Conservation (phyloP, 2,888 invertebrate genomes). For the Paralinhomoeus sp. region DNA sequence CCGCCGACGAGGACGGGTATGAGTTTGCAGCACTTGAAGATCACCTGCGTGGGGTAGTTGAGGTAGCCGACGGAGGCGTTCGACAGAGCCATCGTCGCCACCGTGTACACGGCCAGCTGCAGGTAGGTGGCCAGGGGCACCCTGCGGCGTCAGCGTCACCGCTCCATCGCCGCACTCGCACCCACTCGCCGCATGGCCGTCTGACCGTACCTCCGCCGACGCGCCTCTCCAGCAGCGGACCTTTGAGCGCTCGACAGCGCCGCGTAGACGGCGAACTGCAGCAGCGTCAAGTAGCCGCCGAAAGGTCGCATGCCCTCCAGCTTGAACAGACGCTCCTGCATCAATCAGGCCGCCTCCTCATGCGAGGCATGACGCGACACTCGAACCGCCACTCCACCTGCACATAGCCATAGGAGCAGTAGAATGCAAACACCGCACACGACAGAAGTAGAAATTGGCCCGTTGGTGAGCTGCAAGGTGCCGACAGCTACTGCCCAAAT, state of each 20-base stretch:
- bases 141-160: too few relatives aligned
- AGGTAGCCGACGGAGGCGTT: conserved; percentile 77
- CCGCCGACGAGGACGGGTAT: conserved; percentile 85
- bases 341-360: not conserved
- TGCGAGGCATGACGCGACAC: too few relatives aligned
- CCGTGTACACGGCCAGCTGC: conserved; percentile 56
- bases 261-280: conserved; percentile 69
- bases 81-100: conserved; percentile 85
- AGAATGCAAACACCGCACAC: conserved; percentile 58
- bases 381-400: conserved; percentile 31
- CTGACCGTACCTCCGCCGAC: too few relatives aligned
- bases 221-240: too few relatives aligned
- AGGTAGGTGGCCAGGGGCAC: conserved; percentile 59
- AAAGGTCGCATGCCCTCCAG: conserved; percentile 65
- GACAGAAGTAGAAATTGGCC: conserved; percentile 53
- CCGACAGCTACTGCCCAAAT: too few relatives aligned
- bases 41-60: conserved; percentile 85
- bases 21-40: conserved; percentile 89
- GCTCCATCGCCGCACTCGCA: too few relatives aligned
- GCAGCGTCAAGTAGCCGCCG: conserved; percentile 70
- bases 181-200: too few relatives aligned
- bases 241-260: too few relatives aligned
- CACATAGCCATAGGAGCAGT: conserved; percentile 67
- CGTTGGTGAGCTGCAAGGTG: conserved; percentile 25
- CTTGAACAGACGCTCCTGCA: conserved; percentile 62